These are phyloP conservation scores for Fundulus diaphanus DNA, from an alignment of 2,797 vertebrate species.

Conservation along the genomic window DNA sequence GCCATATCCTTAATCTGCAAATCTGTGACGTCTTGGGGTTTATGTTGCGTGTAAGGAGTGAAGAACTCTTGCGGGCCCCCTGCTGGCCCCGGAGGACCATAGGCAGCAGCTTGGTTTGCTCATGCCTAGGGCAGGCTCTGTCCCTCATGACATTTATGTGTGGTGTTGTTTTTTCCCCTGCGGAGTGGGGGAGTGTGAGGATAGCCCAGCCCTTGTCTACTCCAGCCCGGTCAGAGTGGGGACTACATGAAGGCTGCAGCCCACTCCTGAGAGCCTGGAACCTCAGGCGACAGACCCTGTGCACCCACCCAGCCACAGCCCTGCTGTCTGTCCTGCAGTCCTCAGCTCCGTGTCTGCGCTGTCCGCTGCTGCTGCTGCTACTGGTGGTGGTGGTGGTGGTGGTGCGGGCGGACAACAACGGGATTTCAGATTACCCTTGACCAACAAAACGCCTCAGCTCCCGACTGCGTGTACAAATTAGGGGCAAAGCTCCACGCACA, in stretches of 20 bases:
- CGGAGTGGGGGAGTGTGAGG: neutral
- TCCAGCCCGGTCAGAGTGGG: constrained; percentile 17
- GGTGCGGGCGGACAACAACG: constrained; percentile 70
- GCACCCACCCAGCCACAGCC: constrained; percentile 68
- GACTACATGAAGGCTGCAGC: constrained; percentile 37
- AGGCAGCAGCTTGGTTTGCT: neutral
- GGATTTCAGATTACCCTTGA: constrained; percentile 81
- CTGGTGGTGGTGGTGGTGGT: too few species aligned
- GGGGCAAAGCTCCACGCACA: constrained; percentile 41
- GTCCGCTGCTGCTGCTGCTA: constrained; percentile 70
- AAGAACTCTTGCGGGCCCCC: neutral
- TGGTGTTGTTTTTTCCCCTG: neutral
- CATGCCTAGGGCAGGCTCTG: neutral
- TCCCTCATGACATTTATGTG: neutral
- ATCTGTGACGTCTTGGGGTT: too few species aligned
- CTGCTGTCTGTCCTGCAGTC: constrained; percentile 70
- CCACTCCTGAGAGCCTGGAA: constrained; percentile 48
- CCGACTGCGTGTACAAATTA: constrained; percentile 66
- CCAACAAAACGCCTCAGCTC: constrained; percentile 70
- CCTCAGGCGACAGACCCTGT: constrained; percentile 62
- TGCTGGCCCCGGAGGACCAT: neutral
- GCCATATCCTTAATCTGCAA: too few species aligned
- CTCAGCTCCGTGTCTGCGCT: constrained; percentile 70
- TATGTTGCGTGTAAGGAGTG: neutral
- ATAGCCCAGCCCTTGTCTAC: neutral